A percentile compares a stretch with the other conserved stretches of the same genome.
These are phyloP conservation scores for Mesoclemmys tuberculata DNA, from an alignment of 2,113 vertebrate species.

Conservation along the genomic window DNA sequence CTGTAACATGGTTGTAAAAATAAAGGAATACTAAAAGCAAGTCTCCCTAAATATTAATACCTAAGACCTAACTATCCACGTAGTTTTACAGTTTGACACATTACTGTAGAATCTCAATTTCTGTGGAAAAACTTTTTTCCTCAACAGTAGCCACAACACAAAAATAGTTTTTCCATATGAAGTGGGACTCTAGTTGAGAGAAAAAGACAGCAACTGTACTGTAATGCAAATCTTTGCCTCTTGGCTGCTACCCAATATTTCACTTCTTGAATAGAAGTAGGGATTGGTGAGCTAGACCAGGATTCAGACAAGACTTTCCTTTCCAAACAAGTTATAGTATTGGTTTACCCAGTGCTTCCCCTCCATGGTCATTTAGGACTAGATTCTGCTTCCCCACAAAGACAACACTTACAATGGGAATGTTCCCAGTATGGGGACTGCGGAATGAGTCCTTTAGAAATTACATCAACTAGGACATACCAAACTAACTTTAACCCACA, in stretches of 20 bases:
- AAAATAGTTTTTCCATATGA: background rate
- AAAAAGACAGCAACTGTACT: background rate
- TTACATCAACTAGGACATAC: background rate
- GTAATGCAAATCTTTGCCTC: background rate
- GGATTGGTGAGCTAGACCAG: background rate
- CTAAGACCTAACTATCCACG: background rate
- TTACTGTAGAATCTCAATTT: background rate
- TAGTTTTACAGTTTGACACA: background rate
- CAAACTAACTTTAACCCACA: background rate
- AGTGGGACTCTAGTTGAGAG: background rate
- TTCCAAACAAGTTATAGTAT: background rate
- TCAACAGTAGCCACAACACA: background rate
- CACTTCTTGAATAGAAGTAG: background rate
- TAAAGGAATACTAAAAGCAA: background rate
- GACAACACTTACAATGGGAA: background rate
- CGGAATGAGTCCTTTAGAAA: background rate
- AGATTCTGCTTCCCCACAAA: background rate
- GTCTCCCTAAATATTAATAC: background rate
- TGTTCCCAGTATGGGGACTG: background rate
- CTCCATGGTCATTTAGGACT: accelerated
- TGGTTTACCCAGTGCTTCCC: background rate
- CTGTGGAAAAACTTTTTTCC: background rate
- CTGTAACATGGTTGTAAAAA: background rate
- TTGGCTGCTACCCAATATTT: background rate
- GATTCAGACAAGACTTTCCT: background rate